Base-by-base conservation (phyloP, 2,113 vertebrate genomes). In the Oxyura jamaicensis region DNA sequence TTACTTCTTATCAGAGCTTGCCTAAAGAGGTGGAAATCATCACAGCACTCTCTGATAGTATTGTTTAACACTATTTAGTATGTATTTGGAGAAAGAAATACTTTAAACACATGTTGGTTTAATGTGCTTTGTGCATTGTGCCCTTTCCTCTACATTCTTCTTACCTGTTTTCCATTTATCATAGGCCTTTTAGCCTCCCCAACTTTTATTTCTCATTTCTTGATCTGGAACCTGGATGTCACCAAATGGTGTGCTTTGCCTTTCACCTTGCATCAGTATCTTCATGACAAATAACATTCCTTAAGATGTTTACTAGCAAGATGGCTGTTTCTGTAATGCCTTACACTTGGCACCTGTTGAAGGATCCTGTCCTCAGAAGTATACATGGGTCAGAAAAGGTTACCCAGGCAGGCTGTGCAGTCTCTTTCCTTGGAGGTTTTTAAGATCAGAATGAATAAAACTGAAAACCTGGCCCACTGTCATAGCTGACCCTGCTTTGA, bases 1-100 rank as follows among this genome's bases (percentile, higher is more conserved):
- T 10, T 78, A 50, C 17, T 41, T 7, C 7, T 66, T 66, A 8
- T 28, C 15, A 62, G 19, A 83, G 14, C 66, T 93, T 89, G 9
- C 12, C 17, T 71, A 13, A 77, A 77, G 21, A 50, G 16, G 17
- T 25, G 3, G 14, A 81, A 87, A 71, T n/a, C 8, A 52, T 29
- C 28, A 0, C 0, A 33, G 17, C 4, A 65, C 15, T 46, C 25
- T 72, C 46, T 73, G 14, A 7, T 2, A 22, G 12, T 39, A 19
- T 12, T 26, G 11, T 26, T 42, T 68, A 68, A 39, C 5, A 21
- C 7, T 50, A 10, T 22, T 84, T 82, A 8, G 2, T 56, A 50
- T 16, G 36, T 67, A 26, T 79, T 62, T 90, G 36, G 8, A 69
- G 26, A 87, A 26, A 59, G 1, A 65, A 89, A 26, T 25, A 1